Evolutionary conservation across 2,888 invertebrate genomes (phyloP), one percentile per base, ranked within the genome.

Genomic region (Dyspetes luteomarginatus): DNA sequence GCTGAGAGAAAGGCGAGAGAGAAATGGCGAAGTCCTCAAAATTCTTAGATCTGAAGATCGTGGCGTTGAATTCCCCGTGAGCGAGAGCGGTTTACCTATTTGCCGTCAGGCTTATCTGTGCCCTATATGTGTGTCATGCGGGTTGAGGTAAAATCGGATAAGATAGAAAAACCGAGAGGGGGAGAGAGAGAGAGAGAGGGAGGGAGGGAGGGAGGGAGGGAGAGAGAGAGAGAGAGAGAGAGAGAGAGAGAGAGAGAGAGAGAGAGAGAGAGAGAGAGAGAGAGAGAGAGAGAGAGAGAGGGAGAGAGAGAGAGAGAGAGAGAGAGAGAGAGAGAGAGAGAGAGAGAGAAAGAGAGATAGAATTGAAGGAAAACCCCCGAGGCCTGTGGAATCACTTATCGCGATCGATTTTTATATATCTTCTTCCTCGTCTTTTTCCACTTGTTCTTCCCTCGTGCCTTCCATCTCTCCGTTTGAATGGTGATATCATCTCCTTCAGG

Each of bases 381-480:
- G 75, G 75, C 76, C 83, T 85, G 87, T 50, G 86, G 86, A 88
- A 89, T 89, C 89, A 87, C 87, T 89, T 88, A 88, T 85, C 85
- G 86, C 87, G 87, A 88, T 89, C 89, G 88, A 90, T 88, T 86
- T 80, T 81, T 81, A 69, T 83, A 56, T 78, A 55, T 73, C 41
- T 68, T 69, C 48, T 28, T 50, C 58, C 30, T 43, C 9, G 41
- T 56, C 26, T 65, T 52, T 24, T 15, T 56, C 41, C 12, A 15
- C 17, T 22, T 7, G 41, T 48, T 56, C 48, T 50, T n/a, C 2
- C 17, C 69, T n/a, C n/a, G n/a, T n/a, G 17, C 60, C 67, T 9
- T 43, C 58, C 28, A 17, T 52, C 28, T 50, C 41, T 28, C 55
- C 60, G 48, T 76, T 56, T 58, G 71, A 58, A 48, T 22, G 69